phyloP scores from a whole-genome alignment of 2,113 vertebrate species.

The Sturnira hondurensis region DNA sequence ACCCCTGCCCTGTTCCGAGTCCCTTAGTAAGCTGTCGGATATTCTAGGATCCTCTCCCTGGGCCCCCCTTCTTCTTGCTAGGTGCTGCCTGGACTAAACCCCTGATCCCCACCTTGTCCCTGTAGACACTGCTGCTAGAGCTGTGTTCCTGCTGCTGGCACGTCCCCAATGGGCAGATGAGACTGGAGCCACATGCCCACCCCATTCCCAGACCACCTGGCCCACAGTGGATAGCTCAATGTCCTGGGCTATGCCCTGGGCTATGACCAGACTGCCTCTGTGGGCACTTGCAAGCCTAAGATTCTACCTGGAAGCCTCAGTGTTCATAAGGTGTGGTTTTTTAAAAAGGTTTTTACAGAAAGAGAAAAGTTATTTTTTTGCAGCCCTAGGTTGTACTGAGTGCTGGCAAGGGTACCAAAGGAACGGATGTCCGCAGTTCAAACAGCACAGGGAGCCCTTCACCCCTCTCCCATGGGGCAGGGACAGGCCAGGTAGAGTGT shows the following conservation, averaged over 20 bases:
- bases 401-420: background rate
- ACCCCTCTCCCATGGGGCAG: background rate
- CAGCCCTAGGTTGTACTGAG: background rate
- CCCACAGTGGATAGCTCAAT: background rate
- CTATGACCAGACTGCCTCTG: background rate
- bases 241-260: too few species aligned
- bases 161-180: background rate
- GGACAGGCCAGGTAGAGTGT: background rate
- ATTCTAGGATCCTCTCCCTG: background rate
- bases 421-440: background rate
- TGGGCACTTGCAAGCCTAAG: background rate
- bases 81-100: background rate
- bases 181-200: accelerated
- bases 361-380: background rate
- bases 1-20: background rate
- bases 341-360: background rate
- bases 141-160: background rate
- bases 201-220: background rate
- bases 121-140: background rate
- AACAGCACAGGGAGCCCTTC: background rate
- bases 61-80: background rate
- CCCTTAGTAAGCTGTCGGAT: background rate
- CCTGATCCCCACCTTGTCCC: background rate
- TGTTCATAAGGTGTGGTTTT: background rate
- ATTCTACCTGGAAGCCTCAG: background rate